Percentiles rank a stretch among this genome's conserved stretches.
phyloP scores from a whole-genome alignment of 2,113 vertebrate genomes.

The Oplegnathus fasciatus region DNA sequence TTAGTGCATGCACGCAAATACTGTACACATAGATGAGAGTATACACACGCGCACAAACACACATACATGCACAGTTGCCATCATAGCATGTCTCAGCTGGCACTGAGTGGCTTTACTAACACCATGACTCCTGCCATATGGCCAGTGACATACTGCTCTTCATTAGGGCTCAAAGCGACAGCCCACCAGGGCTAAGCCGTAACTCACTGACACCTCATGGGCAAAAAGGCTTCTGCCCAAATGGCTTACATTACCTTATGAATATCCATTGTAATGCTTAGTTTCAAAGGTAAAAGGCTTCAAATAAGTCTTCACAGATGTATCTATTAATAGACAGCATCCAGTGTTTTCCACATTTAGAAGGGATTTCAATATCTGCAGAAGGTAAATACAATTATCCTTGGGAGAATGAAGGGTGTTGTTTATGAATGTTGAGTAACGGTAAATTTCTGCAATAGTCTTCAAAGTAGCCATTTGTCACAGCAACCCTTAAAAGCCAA shows the following conservation, averaged over 20 bases:
- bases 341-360: neutral
- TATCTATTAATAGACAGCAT: constrained; percentile 20
- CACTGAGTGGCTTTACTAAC: constrained; percentile 53
- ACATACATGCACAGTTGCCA: constrained; percentile 25
- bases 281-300: constrained; percentile 24
- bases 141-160: constrained; percentile 75
- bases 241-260: constrained; percentile 34
- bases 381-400: constrained; percentile 15
- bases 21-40: neutral
- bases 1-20: constrained; percentile 14
- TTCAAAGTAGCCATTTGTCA: constrained; percentile 30
- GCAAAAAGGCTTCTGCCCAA: constrained; percentile 41
- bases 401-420: neutral
- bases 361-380: neutral
- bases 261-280: constrained; percentile 16
- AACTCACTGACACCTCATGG: constrained; percentile 56
- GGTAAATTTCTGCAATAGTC: constrained; percentile 1
- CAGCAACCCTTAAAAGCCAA: constrained; percentile 26
- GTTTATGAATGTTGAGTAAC: constrained; percentile 19
- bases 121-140: constrained; percentile 78
- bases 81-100: constrained; percentile 62
- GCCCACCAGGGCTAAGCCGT: constrained; percentile 57
- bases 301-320: neutral
- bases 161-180: constrained; percentile 74
- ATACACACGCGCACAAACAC: neutral